A percentile compares a stretch with the other conserved stretches of the same genome.
These are phyloP conservation scores for Achlya flavicornis DNA, from an alignment of 2,888 invertebrate genomes.

Conservation along the genomic window DNA sequence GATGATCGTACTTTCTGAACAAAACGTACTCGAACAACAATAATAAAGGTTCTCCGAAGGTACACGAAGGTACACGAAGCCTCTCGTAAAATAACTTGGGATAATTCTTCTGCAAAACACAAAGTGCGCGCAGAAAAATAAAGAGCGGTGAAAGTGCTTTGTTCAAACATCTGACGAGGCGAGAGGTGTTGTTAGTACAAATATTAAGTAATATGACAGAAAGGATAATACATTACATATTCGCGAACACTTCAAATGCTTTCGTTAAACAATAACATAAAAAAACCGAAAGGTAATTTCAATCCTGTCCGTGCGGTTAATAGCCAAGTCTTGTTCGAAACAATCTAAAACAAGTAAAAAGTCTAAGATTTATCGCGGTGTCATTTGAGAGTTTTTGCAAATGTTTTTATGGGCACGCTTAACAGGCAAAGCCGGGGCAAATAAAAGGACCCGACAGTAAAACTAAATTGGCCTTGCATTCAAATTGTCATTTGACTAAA, in stretches of 20 bases:
- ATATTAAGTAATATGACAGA: constrained; percentile 70
- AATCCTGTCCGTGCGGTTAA: constrained; percentile 35
- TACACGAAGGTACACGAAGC: constrained; percentile 17
- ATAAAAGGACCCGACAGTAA: constrained; percentile 16
- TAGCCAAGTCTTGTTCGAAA: constrained; percentile 58
- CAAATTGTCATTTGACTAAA: constrained; percentile 7
- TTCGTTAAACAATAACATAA: constrained; percentile 51
- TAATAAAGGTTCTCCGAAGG: constrained; percentile 10
- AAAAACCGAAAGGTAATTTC: constrained; percentile 34
- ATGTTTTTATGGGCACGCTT: constrained; percentile 30
- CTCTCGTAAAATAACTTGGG: constrained; percentile 35
- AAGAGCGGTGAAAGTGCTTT: constrained; percentile 72
- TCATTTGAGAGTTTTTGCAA: constrained; percentile 36
- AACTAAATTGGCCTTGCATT: constrained; percentile 2
- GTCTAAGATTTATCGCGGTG: constrained; percentile 48
- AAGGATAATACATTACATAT: constrained; percentile 63
- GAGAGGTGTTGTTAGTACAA: constrained; percentile 68
- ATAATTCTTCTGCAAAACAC: constrained; percentile 54
- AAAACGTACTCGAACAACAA: constrained; percentile 13
- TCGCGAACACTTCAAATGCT: constrained; percentile 56
- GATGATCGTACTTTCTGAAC: neutral
- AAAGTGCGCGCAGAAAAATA: constrained; percentile 43
- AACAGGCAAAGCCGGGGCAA: constrained; percentile 26
- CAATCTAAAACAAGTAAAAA: constrained; percentile 29
- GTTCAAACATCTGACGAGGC: constrained; percentile 63